Evolutionary conservation across 2,113 vertebrate genomes (phyloP), one percentile per base, ranked within the genome.

Genomic region (Crocuta crocuta): DNA sequence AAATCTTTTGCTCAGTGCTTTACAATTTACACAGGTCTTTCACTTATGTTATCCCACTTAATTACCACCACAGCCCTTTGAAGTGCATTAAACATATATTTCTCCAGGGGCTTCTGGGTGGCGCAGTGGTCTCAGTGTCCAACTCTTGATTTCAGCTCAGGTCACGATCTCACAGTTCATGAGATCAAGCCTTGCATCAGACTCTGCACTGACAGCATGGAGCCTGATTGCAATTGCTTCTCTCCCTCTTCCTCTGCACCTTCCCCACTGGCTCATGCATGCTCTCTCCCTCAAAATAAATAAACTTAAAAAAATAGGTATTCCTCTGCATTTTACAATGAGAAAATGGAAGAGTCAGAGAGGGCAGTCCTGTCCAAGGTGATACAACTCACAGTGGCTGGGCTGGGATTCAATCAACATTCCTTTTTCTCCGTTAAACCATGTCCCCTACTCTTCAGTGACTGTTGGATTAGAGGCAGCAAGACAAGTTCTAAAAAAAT

Each of bases 1-100:
- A 96, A 96, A 83, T 76, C 48, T 10, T 93, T 93, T 63, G 31
- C 55, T 86, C 53, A 82, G n/a, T 7, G 53, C 39, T 78, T 88
- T 35, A 71, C 8, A 86, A 11, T 70, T 92, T 63, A 45, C 33
- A 61, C 93, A 83, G 15, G 7, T 35, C n/a, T 94, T 89, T 83
- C 19, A 43, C 70, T 95, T 74, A 19, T 10, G 31, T 84, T 68
- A 35, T 26, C 39, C 43, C 71, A 86, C 16, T 95, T 89, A 39
- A 63, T 65, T 23, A 43, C 68, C 83, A 91, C 55, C 7, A 7
- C 1, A 33, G 26, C 68, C 53, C 73, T 86, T 85, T 78, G 55
- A 95, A n/a, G 15, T 63, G 61, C 35, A 83, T 45, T 70, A 68
- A 93, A 28, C 33, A 68, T 61, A 28, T 78, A 31, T 16, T 61